A percentile compares a stretch with the other conserved stretches of the same genome.
Conservation (phyloP, 2,797 vertebrate species). For the Calcarius lapponicus region DNA sequence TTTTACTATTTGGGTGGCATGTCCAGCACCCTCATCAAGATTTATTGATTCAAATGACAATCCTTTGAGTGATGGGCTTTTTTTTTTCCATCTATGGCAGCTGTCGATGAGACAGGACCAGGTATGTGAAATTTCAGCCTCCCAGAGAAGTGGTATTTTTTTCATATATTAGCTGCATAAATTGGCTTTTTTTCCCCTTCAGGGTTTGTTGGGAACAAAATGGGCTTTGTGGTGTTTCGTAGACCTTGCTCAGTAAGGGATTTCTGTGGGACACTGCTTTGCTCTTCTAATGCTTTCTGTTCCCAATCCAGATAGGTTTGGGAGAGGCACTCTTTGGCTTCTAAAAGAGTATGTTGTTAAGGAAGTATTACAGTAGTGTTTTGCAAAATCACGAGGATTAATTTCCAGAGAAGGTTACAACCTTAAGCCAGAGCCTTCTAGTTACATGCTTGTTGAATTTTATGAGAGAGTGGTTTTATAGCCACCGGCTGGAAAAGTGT, state of each 20-base stretch:
- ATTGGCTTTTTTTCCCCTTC: neutral
- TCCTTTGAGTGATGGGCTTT: neutral
- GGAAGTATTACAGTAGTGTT: neutral
- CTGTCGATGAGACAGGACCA: neutral
- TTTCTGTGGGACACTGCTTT: neutral
- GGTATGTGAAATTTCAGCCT: neutral
- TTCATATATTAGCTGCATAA: neutral
- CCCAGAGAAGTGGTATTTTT: neutral
- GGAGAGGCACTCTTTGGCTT: neutral
- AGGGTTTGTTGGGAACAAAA: neutral
- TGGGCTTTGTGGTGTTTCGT: neutral
- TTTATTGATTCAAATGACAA: neutral
- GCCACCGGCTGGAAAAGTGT: neutral
- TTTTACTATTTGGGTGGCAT: neutral
- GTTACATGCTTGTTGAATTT: neutral
- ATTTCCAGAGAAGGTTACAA: neutral
- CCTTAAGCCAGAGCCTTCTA: neutral
- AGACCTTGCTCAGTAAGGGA: neutral
- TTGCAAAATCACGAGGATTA: neutral
- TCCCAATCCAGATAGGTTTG: neutral
- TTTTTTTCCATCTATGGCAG: neutral
- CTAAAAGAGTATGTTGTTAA: neutral
- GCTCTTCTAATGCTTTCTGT: neutral
- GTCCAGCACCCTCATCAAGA: neutral
- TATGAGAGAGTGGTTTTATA: neutral